Percentiles rank a stretch among this genome's conserved stretches.
These are phyloP conservation scores for Drosophila orosa DNA, from an alignment of 1,140 invertebrate genomes.

Conservation along the genomic window DNA sequence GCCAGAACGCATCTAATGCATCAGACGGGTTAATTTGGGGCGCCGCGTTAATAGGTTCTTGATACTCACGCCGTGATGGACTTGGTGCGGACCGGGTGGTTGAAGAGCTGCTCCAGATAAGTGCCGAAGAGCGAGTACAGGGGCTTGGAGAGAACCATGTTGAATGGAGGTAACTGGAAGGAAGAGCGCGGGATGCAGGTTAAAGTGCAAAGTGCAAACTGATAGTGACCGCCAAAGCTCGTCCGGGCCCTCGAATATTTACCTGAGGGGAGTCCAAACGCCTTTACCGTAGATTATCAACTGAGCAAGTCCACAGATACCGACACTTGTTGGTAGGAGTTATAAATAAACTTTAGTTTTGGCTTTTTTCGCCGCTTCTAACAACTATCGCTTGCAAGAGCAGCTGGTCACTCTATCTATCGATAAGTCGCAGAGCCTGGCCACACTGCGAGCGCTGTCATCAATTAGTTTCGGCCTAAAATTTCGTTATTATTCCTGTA, in stretches of 20 bases:
- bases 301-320: conserved; percentile 18
- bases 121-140: conserved; percentile 87
- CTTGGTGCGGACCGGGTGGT: conserved; percentile 89
- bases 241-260: neutral
- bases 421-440: neutral
- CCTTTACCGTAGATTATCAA: conserved; percentile 31
- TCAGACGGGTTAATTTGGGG: neutral
- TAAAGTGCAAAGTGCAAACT: conserved; percentile 73
- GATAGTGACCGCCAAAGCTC: conserved; percentile 38
- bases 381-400: neutral
- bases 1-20: conserved; percentile 87
- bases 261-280: conserved; percentile 16
- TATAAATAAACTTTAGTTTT: conserved; percentile 18
- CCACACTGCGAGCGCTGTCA: conserved; percentile 3
- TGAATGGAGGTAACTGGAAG: conserved; percentile 11
- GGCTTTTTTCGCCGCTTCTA: neutral
- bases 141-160: conserved; percentile 89
- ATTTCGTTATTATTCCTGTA: conserved; percentile 8
- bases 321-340: conserved; percentile 45
- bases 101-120: conserved; percentile 89
- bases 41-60: neutral
- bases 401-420: conserved; percentile 5
- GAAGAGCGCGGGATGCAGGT: conserved; percentile 23
- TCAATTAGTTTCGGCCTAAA: conserved; percentile 10
- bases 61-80: conserved; percentile 88